These are phyloP conservation scores for Gulo gulo DNA, from an alignment of 2,113 vertebrate species.

Conservation along the genomic window DNA sequence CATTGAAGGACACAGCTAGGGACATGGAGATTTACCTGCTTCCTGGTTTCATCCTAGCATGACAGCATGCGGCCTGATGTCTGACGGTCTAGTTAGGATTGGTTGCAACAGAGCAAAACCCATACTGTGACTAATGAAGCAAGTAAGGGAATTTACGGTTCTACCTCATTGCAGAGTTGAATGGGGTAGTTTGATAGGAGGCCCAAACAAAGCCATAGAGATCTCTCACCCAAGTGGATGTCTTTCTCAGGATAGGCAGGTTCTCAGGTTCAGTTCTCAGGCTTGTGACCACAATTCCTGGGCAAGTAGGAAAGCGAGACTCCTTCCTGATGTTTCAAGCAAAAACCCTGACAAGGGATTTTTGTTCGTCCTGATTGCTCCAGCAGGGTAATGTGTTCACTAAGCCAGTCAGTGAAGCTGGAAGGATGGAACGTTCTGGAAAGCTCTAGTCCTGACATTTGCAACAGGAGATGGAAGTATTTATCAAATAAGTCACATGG, in stretches of 20 bases:
- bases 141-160: not conserved
- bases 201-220: not conserved
- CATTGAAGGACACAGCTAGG: not conserved
- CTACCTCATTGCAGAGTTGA: not conserved
- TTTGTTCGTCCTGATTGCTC: not conserved
- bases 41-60: not conserved
- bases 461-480: not conserved
- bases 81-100: not conserved
- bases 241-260: not conserved
- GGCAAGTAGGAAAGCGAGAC: not conserved
- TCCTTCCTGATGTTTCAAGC: not conserved
- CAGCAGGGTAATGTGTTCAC: not conserved
- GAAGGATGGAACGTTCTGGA: not conserved
- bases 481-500: not conserved
- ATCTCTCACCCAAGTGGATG: not conserved
- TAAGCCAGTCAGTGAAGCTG: not conserved
- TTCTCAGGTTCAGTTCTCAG: not conserved
- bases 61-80: accelerated
- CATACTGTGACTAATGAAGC: not conserved
- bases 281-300: not conserved
- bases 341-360: not conserved
- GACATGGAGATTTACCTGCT: not conserved
- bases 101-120: not conserved
- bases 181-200: not conserved
- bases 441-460: not conserved